Evolutionary conservation across 1,140 invertebrate genomes (phyloP).

Genomic region (Macrobrachium rosenbergii): DNA sequence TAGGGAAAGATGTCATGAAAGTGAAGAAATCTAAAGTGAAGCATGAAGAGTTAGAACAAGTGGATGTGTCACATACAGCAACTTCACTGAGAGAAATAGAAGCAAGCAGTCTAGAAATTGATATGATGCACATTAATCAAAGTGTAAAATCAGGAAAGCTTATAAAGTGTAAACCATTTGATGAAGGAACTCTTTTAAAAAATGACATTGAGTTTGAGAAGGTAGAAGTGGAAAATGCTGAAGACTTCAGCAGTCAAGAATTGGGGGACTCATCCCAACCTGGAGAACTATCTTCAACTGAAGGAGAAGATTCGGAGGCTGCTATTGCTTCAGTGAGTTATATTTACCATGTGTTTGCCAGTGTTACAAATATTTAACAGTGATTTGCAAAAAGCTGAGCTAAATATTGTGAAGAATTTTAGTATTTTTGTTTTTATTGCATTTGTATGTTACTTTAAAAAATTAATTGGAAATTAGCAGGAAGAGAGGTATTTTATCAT

Average conservation of each 20-base stretch:
- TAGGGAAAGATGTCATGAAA: neutral
- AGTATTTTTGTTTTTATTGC: too few species aligned
- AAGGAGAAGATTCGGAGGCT: conserved; percentile 62
- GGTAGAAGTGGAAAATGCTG: conserved; percentile 10
- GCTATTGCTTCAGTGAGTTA: neutral
- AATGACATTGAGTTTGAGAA: neutral
- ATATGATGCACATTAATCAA: too few species aligned
- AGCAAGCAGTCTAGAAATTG: too few species aligned
- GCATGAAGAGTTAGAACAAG: neutral
- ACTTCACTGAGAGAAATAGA: too few species aligned
- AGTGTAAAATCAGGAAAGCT: too few species aligned
- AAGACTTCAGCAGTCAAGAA: conserved; percentile 5
- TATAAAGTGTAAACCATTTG: neutral
- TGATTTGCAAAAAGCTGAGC: too few species aligned
- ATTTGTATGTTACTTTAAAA: too few species aligned
- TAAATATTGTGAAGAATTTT: too few species aligned
- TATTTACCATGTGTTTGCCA: too few species aligned
- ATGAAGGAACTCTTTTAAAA: neutral
- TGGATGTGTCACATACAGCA: neutral
- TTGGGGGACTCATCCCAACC: conserved; percentile 18
- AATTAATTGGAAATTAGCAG: too few species aligned
- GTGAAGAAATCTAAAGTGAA: conserved; percentile 24
- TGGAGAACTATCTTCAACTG: conserved; percentile 29
- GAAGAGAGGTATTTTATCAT: too few species aligned
- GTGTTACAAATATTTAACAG: too few species aligned